phyloP scores from a whole-genome alignment of 2,797 vertebrate species.

The Eidolon dupreanum region DNA sequence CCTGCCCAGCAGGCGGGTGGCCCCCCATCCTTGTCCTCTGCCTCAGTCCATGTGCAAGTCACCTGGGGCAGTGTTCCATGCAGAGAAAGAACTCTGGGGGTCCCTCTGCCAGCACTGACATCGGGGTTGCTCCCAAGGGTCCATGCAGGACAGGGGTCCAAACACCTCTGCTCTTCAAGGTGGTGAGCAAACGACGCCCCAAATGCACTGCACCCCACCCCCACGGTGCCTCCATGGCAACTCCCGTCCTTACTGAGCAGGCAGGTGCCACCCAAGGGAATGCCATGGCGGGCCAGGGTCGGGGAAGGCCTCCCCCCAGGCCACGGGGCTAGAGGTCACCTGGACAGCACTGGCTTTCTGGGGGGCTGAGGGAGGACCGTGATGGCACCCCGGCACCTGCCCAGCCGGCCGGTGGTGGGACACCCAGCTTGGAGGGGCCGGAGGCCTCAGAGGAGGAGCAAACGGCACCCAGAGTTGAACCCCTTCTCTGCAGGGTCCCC shows the following conservation, averaged over 20 bases:
- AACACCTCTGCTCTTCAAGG: background rate
- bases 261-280: background rate
- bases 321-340: background rate
- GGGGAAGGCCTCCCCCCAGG: too few relatives aligned
- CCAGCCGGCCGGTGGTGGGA: background rate
- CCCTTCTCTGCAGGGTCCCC: background rate
- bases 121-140: background rate
- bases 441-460: background rate
- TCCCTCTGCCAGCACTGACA: background rate
- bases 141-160: background rate
- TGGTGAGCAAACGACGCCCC: background rate
- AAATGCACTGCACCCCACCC: background rate
- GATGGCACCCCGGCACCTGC: too few relatives aligned
- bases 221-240: rapidly evolving
- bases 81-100: rapidly evolving
- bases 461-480: background rate
- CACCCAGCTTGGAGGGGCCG: background rate
- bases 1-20: too few relatives aligned
- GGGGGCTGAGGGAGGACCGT: background rate
- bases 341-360: background rate
- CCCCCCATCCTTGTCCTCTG: background rate
- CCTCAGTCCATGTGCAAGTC: too few relatives aligned
- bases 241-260: background rate
- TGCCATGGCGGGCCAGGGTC: rapidly evolving
- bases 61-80: background rate